These are phyloP conservation scores for Laothoe populi DNA, from an alignment of 2,888 invertebrate species.

Conservation along the genomic window DNA sequence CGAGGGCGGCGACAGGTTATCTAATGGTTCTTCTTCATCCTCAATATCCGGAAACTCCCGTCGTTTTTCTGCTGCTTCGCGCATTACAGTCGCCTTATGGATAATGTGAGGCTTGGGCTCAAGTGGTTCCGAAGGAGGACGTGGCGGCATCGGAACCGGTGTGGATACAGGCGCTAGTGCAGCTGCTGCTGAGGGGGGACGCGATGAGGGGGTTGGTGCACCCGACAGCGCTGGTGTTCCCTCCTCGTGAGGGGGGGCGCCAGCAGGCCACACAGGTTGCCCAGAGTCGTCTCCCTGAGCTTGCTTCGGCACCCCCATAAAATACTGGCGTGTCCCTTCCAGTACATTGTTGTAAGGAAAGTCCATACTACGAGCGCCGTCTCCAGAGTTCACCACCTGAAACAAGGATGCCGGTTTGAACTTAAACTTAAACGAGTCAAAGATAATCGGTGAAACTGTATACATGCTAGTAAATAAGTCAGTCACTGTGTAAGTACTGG, in stretches of 20 bases:
- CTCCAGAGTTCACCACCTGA: constrained; percentile 61
- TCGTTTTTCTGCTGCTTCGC: constrained; percentile 79
- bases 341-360: constrained; percentile 91
- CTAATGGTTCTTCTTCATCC: constrained; percentile 71
- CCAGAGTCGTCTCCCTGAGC: constrained; percentile 69
- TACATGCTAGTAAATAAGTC: neutral
- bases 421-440: neutral
- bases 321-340: constrained; percentile 93
- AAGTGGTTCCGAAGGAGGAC: constrained; percentile 77
- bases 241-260: constrained; percentile 65
- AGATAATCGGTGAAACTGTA: neutral
- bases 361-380: constrained; percentile 87
- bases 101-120: constrained; percentile 84
- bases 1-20: constrained; percentile 76
- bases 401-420: constrained; percentile 42
- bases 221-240: constrained; percentile 75
- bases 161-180: constrained; percentile 65
- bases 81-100: constrained; percentile 82
- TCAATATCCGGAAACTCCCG: constrained; percentile 75
- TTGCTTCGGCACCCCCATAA: constrained; percentile 90
- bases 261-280: constrained; percentile 67
- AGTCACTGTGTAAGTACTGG: neutral
- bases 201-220: constrained; percentile 72
- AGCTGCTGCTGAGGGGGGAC: constrained; percentile 81
- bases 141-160: constrained; percentile 65